Percentiles rank a stretch among this genome's conserved stretches.
Evolutionary conservation across 2,888 invertebrate species (phyloP).

Genomic region (Leucophenga montana): DNA sequence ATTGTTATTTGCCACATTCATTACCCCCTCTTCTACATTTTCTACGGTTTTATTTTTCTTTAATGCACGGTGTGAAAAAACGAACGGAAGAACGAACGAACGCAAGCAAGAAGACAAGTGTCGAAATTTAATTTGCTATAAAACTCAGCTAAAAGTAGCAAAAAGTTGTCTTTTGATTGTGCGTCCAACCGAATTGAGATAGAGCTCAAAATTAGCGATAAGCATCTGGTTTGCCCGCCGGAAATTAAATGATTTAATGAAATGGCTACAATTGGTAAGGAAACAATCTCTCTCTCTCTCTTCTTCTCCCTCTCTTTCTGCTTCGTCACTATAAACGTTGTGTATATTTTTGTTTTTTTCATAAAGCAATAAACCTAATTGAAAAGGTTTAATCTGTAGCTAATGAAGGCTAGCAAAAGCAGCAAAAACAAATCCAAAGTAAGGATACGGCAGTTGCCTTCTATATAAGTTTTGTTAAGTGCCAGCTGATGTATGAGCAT

Average conservation of each 20-base stretch:
- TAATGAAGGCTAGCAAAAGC: slow-evolving; percentile 1
- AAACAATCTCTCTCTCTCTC: neutral
- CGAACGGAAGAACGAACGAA: neutral
- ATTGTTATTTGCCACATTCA: too few relatives aligned
- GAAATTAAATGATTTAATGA: slow-evolving; percentile 68
- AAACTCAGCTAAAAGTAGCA: slow-evolving; percentile 47
- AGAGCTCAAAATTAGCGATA: neutral
- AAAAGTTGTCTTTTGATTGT: slow-evolving; percentile 31
- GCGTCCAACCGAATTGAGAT: slow-evolving; percentile 12
- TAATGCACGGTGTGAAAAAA: slow-evolving; percentile 46
- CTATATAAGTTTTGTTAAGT: too few relatives aligned
- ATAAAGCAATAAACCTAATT: slow-evolving; percentile 53
- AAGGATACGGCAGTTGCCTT: too few relatives aligned
- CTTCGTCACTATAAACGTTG: slow-evolving; percentile 48
- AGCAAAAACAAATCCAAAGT: too few relatives aligned
- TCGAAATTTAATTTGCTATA: slow-evolving; percentile 60
- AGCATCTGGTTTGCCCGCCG: slow-evolving; percentile 36
- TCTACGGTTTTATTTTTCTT: slow-evolving; percentile 49
- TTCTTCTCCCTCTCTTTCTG: neutral
- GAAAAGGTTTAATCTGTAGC: slow-evolving; percentile 44
- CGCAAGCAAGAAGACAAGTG: slow-evolving; percentile 21
- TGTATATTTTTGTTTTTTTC: neutral
- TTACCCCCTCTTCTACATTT: slow-evolving; percentile 37
- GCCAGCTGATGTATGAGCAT: too few relatives aligned
- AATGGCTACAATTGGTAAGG: slow-evolving; percentile 52